Evolutionary conservation across 2,797 vertebrate species (phyloP), one percentile per base, ranked within the genome.

Genomic region (Ptychadena robeensis): DNA sequence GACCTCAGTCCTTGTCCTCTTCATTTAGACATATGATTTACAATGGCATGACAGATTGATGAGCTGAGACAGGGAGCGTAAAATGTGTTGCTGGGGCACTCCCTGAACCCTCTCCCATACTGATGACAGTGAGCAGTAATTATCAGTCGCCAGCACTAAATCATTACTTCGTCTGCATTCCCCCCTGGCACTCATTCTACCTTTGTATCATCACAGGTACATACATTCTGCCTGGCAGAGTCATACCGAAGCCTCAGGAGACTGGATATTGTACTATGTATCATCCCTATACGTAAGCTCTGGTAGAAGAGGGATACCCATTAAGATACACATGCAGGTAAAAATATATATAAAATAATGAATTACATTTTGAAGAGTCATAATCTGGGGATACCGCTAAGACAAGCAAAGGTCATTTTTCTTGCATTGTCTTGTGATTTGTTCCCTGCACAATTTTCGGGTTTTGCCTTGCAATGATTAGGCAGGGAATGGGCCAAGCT

Each of bases 131-230:
- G 93, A 93, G 91, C 89, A 85, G 88, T 90, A 94, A 96, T 96
- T 96, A 94, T 95, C 92, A 86, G 92, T 92, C 91, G 89, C 94
- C 93, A 87, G 63, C 91, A 93, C 92, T 96, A 95, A 94, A 95
- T 96, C 95, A 95, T n/a, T 86, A 85, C 82, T 82, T 89, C 93
- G 91, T 88, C 71, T 87, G 86, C 63, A 81, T 80, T 57, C 87
- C 70, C 34, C 88, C 5, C 3, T 25, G 59, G 75, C 12, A 80
- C 35, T 89, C 87, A 57, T 93, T 90, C 35, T 57, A 79, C 65
- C 65, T 82, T n/a, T 31, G 92, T 88, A 82, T 32, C 8, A 8
- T 88, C 91, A 90, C 70, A 53, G 88, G 78, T 40, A 82, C 14
- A 35, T 40, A 82, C 14, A 35, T 9, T 44, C 12, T 7, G 27